Percentiles rank a stretch among this genome's conserved stretches.
phyloP scores from a whole-genome alignment of 2,888 invertebrate genomes.

The Chloromyia formosa region DNA sequence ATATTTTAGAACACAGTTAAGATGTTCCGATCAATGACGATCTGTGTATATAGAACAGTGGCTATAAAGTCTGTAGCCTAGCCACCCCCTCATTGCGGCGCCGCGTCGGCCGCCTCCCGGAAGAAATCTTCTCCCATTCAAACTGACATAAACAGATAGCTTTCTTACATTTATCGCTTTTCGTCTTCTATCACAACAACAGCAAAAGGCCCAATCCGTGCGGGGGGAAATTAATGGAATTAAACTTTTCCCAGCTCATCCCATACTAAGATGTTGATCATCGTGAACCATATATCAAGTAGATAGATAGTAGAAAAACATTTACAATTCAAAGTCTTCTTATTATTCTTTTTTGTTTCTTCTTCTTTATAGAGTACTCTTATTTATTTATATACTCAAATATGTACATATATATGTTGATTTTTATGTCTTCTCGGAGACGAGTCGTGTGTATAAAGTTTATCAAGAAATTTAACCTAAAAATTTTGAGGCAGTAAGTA shows the following conservation, averaged over 20 bases:
- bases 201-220: not conserved
- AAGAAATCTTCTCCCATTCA: no score
- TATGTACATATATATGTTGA: not conserved
- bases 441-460: constrained; percentile 7
- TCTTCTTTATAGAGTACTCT: no score
- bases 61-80: no score
- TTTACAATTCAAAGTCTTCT: constrained; percentile 8
- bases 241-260: not conserved
- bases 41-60: no score
- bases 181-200: constrained; percentile 26
- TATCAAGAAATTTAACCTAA: not conserved
- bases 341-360: not conserved
- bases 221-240: no score
- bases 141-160: no score
- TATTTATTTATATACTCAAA: no score
- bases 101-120: no score
- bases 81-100: no score
- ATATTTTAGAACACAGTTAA: no score
- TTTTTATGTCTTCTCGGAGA: not conserved
- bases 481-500: not conserved
- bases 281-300: constrained; percentile 14
- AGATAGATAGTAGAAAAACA: constrained; percentile 35
- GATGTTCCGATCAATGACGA: no score
- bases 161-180: constrained; percentile 1
- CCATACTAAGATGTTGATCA: not conserved